Evolutionary conservation across 53 echinoderm and acorn worm species (phyloP).

Genomic region (Mesocentrotus franciscanus): DNA sequence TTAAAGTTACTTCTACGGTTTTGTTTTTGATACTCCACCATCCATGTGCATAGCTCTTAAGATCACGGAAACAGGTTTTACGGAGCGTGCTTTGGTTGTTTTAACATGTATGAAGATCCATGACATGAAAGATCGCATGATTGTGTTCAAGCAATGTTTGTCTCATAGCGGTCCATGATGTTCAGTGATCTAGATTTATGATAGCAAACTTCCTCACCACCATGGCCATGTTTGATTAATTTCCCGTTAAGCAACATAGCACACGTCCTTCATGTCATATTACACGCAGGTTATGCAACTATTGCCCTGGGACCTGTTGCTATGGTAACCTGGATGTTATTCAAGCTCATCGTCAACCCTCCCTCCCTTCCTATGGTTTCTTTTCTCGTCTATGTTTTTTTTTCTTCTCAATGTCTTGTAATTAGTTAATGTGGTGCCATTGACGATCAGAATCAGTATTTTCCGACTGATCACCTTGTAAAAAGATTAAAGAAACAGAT

Average conservation of each 20-base stretch:
- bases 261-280: neutral
- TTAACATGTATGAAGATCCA: too few relatives aligned
- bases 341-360: neutral
- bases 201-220: neutral
- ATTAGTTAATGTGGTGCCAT: too few relatives aligned
- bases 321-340: neutral
- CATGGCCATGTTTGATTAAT: constrained; percentile 20
- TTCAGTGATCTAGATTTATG: neutral
- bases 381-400: neutral
- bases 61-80: too few relatives aligned
- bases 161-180: neutral
- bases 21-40: too few relatives aligned
- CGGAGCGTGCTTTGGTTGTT: too few relatives aligned
- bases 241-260: neutral
- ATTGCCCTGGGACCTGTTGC: neutral
- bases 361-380: neutral
- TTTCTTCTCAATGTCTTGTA: neutral
- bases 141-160: neutral
- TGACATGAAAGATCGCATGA: too few relatives aligned
- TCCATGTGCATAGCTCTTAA: too few relatives aligned
- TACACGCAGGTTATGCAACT: neutral
- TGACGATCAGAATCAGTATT: too few relatives aligned
- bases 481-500: too few relatives aligned
- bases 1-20: too few relatives aligned
- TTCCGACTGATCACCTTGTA: too few relatives aligned